phyloP scores from a whole-genome alignment of 2,888 invertebrate genomes.

The Hermodice carunculata region DNA sequence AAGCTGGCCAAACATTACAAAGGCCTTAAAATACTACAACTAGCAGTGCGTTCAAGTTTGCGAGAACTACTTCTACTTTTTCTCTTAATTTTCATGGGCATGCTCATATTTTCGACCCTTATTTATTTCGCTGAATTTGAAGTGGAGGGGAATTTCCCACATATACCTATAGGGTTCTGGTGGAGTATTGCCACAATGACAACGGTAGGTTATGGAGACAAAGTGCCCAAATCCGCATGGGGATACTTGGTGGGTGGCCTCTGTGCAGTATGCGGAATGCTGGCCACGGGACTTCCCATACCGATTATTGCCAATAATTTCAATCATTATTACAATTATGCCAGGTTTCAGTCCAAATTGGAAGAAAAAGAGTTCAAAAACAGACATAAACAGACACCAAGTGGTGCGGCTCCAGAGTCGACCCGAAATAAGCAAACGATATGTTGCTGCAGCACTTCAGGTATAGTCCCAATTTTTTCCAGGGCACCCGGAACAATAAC shows the following conservation, averaged over 20 bases:
- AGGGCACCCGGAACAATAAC: too few species aligned
- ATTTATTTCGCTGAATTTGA: constrained; percentile 31
- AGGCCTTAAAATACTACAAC: constrained; percentile 24
- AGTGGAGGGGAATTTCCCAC: constrained; percentile 2
- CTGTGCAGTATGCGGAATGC: constrained; percentile 26
- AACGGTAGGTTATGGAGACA: constrained; percentile 33
- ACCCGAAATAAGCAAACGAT: too few species aligned
- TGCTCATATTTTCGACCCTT: constrained; percentile 30
- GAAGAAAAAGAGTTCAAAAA: too few species aligned
- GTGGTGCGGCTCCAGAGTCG: too few species aligned
- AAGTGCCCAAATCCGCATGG: constrained; percentile 9
- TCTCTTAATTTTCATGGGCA: constrained; percentile 28
- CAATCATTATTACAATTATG: constrained; percentile 25
- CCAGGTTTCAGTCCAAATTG: constrained; percentile 16
- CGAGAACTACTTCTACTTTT: constrained; percentile 27
- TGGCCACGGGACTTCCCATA: constrained; percentile 29
- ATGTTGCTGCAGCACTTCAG: too few species aligned
- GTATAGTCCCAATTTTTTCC: too few species aligned
- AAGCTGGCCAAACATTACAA: constrained; percentile 24
- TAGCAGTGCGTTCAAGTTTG: constrained; percentile 21
- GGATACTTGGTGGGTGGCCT: constrained; percentile 26
- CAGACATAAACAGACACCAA: too few species aligned
- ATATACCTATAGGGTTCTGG: constrained; percentile 31
- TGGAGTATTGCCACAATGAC: constrained; percentile 34
- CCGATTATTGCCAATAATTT: constrained; percentile 34